Evolutionary conservation across 2,888 invertebrate genomes (phyloP).

Genomic region (Ennomos erosarius): DNA sequence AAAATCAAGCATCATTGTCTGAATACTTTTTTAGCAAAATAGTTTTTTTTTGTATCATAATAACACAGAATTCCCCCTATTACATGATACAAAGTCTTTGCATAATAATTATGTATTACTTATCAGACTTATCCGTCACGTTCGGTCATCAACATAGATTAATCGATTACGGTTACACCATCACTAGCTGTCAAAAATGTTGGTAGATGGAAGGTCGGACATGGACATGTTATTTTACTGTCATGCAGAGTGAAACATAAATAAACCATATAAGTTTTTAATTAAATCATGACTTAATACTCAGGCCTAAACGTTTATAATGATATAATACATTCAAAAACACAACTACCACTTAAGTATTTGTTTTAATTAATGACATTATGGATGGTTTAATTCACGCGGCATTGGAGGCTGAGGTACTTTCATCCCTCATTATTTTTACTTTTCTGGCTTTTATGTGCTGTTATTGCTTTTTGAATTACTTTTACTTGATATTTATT

Average conservation of each 20-base stretch:
- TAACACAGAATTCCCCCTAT: too few relatives aligned
- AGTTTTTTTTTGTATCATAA: too few relatives aligned
- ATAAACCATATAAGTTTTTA: conserved; percentile 82
- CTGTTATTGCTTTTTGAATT: conserved; percentile 19
- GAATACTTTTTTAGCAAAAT: too few relatives aligned
- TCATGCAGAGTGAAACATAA: conserved; percentile 84
- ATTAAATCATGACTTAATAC: conserved; percentile 84
- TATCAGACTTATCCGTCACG: too few relatives aligned
- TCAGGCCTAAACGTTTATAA: conserved; percentile 75
- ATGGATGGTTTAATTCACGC: conserved; percentile 86
- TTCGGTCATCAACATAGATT: too few relatives aligned
- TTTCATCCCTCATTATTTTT: conserved; percentile 63
- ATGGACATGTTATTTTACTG: conserved; percentile 81
- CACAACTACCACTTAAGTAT: conserved; percentile 73
- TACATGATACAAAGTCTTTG: too few relatives aligned
- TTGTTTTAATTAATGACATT: conserved; percentile 82
- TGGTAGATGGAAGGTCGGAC: conserved; percentile 59
- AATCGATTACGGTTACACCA: conserved; percentile 12
- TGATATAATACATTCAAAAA: conserved; percentile 75
- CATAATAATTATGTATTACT: too few relatives aligned
- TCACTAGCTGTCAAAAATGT: conserved; percentile 71
- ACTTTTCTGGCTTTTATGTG: conserved; percentile 46
- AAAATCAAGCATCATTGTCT: too few relatives aligned
- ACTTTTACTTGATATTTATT: conserved; percentile 12
- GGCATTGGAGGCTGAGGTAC: conserved; percentile 85